These are phyloP conservation scores for Capra hircus DNA, from an alignment of 2,113 vertebrate genomes.

Conservation along the genomic window DNA sequence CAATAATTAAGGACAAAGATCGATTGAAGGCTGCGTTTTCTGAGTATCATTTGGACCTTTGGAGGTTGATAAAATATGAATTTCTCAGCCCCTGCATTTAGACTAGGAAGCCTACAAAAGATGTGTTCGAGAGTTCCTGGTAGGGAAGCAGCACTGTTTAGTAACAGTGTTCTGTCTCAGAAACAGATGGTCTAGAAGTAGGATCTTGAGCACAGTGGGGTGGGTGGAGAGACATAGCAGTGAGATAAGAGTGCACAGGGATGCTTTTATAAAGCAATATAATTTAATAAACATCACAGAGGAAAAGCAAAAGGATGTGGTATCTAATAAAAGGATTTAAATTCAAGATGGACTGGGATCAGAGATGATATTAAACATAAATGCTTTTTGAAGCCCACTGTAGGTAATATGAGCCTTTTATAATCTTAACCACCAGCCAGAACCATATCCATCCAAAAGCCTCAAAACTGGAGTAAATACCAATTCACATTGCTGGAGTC, in stretches of 20 bases:
- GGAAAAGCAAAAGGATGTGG: background rate
- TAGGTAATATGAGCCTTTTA: background rate
- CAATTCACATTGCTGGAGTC: background rate
- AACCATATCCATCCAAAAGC: background rate
- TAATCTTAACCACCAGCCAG: background rate
- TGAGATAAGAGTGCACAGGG: background rate
- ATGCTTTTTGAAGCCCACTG: background rate
- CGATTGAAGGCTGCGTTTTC: background rate
- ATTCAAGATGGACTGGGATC: background rate
- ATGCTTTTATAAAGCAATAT: constrained; percentile 38
- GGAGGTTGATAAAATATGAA: constrained; percentile 29
- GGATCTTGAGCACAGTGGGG: constrained; percentile 6
- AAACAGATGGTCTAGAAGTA: constrained; percentile 41
- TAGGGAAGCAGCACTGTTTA: background rate
- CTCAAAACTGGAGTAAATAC: constrained; percentile 30
- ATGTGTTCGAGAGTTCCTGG: constrained; percentile 56
- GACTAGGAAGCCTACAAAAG: constrained; percentile 55
- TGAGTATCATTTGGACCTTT: constrained; percentile 1
- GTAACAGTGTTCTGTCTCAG: constrained; percentile 16
- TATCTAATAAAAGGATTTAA: constrained; percentile 47
- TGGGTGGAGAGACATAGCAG: background rate
- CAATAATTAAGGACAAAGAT: constrained; percentile 31
- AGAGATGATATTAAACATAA: constrained; percentile 38
- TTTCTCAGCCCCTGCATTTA: constrained; percentile 45
- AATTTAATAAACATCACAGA: constrained; percentile 43